Base-by-base conservation (phyloP, 2,113 vertebrate genomes). In the Merops nubicus region DNA sequence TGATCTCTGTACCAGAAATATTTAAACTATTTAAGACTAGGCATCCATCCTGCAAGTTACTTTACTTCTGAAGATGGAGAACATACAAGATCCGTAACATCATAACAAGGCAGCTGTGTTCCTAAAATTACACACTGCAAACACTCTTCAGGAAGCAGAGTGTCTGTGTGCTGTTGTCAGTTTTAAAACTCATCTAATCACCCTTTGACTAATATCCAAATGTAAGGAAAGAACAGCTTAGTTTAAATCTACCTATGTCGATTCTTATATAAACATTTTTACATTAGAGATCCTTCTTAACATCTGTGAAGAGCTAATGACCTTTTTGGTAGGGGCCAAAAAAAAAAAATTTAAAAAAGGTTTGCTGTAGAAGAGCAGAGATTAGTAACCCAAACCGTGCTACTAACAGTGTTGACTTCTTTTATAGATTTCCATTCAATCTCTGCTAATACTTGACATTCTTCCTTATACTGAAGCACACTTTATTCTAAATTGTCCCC, bases 401-500 rank as follows among this genome's bases (percentile, higher is more conserved):
- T 91, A 4, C 76, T 88, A 20, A 51, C 87, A 78, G 43, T 94
- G 78, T 76, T 96, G 93, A 85, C 89, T 82, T 77, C 21, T 89
- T 68, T 83, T 94, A 95, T 75, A 76, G 75, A 96, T 96, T 96
- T 96, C 78, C 90, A 11, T 93, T 96, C 91, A 76, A 0, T 91
- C 90, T 92, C 38, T 3, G 62, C 88, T 93, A 86, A 84, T 77
- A 87, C 89, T 93, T 95, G 96, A 96, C 88, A 77, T 94, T 91
- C 72, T 94, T 95, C 85, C 75, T 88, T 73, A 18, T 43, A 90
- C 54, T 0, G 0, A 85, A 91, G 63, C 50, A 89, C 74, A 75
- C 88, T 96, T 96, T 76, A 85, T 86, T 87, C 72, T 95, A 96
- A 96, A 93, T 89, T 90, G 84, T 96, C 86, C 94, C 96, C 67